phyloP scores from a whole-genome alignment of 2,888 invertebrate species.

The Campoletis raptor region DNA sequence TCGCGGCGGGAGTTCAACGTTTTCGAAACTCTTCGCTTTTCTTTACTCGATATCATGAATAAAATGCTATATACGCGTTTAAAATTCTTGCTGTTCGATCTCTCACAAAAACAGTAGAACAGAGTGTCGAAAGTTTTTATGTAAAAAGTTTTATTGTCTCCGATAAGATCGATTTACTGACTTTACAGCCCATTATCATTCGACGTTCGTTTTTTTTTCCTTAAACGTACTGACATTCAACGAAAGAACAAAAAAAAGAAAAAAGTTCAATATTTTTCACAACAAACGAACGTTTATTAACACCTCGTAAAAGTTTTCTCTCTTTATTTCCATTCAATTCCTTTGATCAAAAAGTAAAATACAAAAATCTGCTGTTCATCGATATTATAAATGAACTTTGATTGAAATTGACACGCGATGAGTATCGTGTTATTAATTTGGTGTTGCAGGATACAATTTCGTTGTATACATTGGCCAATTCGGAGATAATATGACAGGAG shows the following conservation, averaged over 20 bases:
- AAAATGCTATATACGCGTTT: background rate
- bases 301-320: background rate
- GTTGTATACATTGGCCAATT: slow-evolving; percentile 11
- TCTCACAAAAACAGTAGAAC: background rate
- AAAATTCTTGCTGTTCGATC: slow-evolving; percentile 20
- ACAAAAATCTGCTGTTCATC: background rate
- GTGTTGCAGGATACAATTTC: slow-evolving; percentile 18
- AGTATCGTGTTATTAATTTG: slow-evolving; percentile 27
- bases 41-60: slow-evolving; percentile 12
- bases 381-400: slow-evolving; percentile 6
- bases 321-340: background rate
- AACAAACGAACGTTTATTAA: background rate
- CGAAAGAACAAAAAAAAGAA: background rate
- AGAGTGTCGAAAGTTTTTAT: slow-evolving; percentile 13
- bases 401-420: slow-evolving; percentile 18
- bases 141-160: slow-evolving; percentile 38
- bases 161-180: background rate
- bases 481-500: background rate
- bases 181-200: background rate
- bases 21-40: slow-evolving; percentile 20
- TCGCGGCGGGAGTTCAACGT: slow-evolving; percentile 8
- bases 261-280: background rate
- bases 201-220: background rate
- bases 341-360: background rate
- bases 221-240: background rate